Base-by-base conservation (phyloP, 2,797 vertebrate genomes). In the Lepidocolaptes lacrymiger region DNA sequence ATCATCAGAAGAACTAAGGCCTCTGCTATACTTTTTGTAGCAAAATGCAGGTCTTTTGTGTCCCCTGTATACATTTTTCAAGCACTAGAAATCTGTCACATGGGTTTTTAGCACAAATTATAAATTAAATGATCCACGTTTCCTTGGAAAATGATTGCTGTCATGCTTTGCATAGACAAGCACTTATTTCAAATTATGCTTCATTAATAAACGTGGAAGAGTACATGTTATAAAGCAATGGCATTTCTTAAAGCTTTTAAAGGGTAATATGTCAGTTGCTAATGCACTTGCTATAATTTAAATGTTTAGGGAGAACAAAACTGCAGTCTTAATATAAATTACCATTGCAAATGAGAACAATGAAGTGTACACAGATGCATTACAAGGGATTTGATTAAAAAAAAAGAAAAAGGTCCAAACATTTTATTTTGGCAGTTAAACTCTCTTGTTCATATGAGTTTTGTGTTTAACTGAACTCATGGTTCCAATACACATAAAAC, bases 191-290 rank as follows among this genome's bases (percentile, higher is more conserved):
- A 88, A 78, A 94, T 92, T 88, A 90, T 59, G 17, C 36, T 88
- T 88, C 56, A 71, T 94, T 94, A 93, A 54, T 23, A 77, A 75
- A 55, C 68, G 36, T 74, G 49, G 37, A 92, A 84, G 43, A 71
- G 18, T 63, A 68, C 9, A 16, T 34, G 8, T 90, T 93, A 93
- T 94, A 95, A 89, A 88, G 52, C 46, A 79, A 21, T 63, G 43
- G 4, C 61, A 41, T 74, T 88, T 51, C 46, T 89, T 89, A 78
- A 90, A 94, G 54, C 77, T 90, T 93, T 91, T 77, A 72, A 88
- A 74, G 36, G 41, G 52, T 72, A 87, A 63, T 37, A 49, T 66
- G 66, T 68, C 87, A 34, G n/a, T 56, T 95, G 36, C 80, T 95
- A 95, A 90, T 87, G 67, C 21, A 54, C 27, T 94, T 88, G 17